A percentile compares a stretch with the other conserved stretches of the same genome.
These are phyloP conservation scores for Coronaproctus castanopsis DNA, from an alignment of 2,888 invertebrate genomes.

Conservation along the genomic window DNA sequence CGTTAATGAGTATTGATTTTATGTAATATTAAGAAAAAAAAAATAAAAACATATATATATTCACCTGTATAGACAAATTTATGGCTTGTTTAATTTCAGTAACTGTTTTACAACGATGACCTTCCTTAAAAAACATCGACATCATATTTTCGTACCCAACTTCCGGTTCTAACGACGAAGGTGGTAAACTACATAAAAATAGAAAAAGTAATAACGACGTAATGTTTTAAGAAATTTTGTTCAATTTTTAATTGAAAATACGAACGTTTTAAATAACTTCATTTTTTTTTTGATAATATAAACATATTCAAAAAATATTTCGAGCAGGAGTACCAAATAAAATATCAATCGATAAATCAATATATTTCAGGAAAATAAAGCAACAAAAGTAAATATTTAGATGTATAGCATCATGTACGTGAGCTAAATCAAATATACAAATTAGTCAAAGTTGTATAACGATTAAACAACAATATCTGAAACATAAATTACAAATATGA, in stretches of 20 bases:
- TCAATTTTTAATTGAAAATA: too few species aligned
- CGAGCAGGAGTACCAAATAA: background rate
- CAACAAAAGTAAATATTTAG: too few species aligned
- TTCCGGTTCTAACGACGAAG: slow-evolving; percentile 54
- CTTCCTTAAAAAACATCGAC: slow-evolving; percentile 61
- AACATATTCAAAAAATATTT: background rate
- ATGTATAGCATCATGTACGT: too few species aligned
- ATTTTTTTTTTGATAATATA: background rate
- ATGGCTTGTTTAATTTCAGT: slow-evolving; percentile 54
- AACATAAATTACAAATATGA: too few species aligned
- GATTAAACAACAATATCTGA: too few species aligned
- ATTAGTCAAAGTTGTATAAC: too few species aligned
- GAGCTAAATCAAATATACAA: too few species aligned
- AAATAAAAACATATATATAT: background rate
- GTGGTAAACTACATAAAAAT: slow-evolving; percentile 47
- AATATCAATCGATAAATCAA: too few species aligned
- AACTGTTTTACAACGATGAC: slow-evolving; percentile 57
- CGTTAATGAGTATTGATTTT: too few species aligned
- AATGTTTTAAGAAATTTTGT: too few species aligned
- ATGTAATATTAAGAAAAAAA: too few species aligned
- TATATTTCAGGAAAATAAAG: too few species aligned
- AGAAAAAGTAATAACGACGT: slow-evolving; percentile 11
- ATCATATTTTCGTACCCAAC: slow-evolving; percentile 79
- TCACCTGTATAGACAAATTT: slow-evolving; percentile 37
- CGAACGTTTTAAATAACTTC: background rate